Evolutionary conservation across 2,888 invertebrate species (phyloP).

Genomic region (Bimastos eiseni): DNA sequence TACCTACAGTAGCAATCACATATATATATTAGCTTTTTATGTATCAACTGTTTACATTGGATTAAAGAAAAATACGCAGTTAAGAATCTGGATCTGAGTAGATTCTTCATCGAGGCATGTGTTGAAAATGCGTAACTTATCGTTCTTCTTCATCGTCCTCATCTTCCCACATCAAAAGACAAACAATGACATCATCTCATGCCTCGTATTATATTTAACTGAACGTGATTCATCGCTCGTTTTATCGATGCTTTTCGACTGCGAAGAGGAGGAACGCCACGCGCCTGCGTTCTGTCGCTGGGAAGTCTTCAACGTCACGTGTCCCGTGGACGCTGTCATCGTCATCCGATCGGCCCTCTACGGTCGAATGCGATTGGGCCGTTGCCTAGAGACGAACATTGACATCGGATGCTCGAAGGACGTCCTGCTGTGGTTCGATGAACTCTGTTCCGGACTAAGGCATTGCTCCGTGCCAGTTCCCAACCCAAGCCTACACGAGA

Average conservation of each 20-base stretch:
- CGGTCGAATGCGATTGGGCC: conserved; percentile 43
- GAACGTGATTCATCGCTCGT: neutral
- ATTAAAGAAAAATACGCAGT: no score
- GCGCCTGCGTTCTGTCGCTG: conserved; percentile 29
- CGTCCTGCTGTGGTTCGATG: conserved; percentile 40
- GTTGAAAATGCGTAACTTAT: no score
- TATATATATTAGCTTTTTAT: no score
- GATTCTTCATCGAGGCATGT: no score
- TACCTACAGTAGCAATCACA: no score
- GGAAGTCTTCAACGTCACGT: conserved; percentile 37
- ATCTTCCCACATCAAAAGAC: no score
- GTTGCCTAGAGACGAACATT: conserved; percentile 41
- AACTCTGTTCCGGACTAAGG: conserved; percentile 40
- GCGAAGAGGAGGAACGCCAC: neutral
- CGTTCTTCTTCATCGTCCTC: no score
- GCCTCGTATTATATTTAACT: neutral
- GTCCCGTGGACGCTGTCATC: conserved; percentile 30
- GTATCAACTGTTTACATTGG: no score
- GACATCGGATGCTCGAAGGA: conserved; percentile 42
- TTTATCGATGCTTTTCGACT: neutral
- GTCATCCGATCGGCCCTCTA: conserved; percentile 38
- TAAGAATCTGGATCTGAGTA: no score
- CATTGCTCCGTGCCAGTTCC: conserved; percentile 35
- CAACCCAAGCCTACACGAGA: conserved; percentile 30
- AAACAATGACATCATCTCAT: no score